phyloP scores from a whole-genome alignment of 2,113 vertebrate genomes.

The Gorilla gorilla region DNA sequence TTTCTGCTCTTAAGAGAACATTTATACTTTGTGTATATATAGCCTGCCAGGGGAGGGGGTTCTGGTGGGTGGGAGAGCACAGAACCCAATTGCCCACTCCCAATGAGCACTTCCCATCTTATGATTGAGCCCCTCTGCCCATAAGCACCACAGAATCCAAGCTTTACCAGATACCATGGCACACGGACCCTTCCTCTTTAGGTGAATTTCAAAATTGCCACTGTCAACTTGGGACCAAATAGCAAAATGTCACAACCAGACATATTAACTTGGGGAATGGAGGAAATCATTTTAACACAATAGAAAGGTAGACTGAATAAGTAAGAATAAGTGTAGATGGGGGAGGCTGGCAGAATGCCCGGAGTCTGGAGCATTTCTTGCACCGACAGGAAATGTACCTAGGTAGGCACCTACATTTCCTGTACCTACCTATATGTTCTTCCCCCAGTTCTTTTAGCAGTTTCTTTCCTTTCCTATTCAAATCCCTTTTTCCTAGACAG shows the following conservation, averaged over 20 bases:
- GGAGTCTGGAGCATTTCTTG: background rate
- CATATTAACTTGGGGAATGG: background rate
- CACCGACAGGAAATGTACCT: no score
- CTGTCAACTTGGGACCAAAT: background rate
- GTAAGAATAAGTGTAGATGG: no score
- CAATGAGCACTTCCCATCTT: background rate
- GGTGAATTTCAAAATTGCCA: background rate
- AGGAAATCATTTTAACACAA: background rate
- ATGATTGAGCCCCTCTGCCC: background rate
- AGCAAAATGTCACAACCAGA: background rate
- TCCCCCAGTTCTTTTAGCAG: background rate
- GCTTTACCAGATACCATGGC: background rate
- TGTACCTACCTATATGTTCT: background rate
- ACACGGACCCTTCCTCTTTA: no score
- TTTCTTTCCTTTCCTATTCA: constrained; percentile 44
- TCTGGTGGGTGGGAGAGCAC: accelerated
- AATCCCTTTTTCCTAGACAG: background rate
- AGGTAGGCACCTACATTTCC: no score
- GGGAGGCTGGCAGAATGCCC: background rate
- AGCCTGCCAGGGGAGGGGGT: accelerated
- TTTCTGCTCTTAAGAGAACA: background rate
- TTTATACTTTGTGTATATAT: background rate
- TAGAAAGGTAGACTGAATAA: background rate
- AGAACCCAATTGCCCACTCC: accelerated
- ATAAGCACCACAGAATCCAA: background rate